A percentile compares a stretch with the other conserved stretches of the same genome.
These are phyloP conservation scores for Agonopterix arenella DNA, from an alignment of 2,888 invertebrate genomes.

Conservation along the genomic window DNA sequence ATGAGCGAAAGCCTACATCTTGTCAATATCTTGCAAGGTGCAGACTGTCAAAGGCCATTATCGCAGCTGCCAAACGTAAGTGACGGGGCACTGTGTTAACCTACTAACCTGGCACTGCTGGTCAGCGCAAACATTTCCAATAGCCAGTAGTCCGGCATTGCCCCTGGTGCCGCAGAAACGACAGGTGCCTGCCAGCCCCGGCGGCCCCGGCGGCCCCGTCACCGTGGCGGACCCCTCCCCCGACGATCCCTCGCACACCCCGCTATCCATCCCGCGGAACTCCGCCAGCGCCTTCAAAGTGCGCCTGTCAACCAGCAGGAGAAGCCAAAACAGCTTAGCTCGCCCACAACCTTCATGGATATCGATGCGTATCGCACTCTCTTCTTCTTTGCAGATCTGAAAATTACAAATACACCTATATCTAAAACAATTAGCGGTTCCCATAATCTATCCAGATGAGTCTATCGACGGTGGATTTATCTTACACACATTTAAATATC, in stretches of 20 bases:
- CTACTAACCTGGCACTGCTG: conserved; percentile 91
- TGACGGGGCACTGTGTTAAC: too few species aligned
- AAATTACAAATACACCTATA: too few species aligned
- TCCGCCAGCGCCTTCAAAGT: conserved; percentile 94
- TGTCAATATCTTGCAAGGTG: too few species aligned
- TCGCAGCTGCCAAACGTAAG: too few species aligned
- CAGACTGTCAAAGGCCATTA: too few species aligned
- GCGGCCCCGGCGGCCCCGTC: conserved; percentile 43
- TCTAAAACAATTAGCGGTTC: too few species aligned
- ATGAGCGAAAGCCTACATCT: too few species aligned
- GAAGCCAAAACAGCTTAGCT: conserved; percentile 96
- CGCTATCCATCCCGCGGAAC: conserved; percentile 83
- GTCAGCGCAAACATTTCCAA: conserved; percentile 96
- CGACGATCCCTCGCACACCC: conserved; percentile 21
- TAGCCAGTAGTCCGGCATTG: conserved; percentile 89
- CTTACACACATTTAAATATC: too few species aligned
- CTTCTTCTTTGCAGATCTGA: conserved; percentile 95
- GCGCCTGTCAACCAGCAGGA: conserved; percentile 94
- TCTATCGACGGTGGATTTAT: too few species aligned
- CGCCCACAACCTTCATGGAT: conserved; percentile 98
- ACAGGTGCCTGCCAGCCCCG: conserved; percentile 83
- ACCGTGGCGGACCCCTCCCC: conserved; percentile 19
- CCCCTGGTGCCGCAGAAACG: conserved; percentile 94
- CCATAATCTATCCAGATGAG: too few species aligned
- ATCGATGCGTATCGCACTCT: conserved; percentile 96